A percentile compares a stretch with the other conserved stretches of the same genome.
Evolutionary conservation across 2,113 vertebrate species (phyloP).

Genomic region (Mormyrus iriodes): DNA sequence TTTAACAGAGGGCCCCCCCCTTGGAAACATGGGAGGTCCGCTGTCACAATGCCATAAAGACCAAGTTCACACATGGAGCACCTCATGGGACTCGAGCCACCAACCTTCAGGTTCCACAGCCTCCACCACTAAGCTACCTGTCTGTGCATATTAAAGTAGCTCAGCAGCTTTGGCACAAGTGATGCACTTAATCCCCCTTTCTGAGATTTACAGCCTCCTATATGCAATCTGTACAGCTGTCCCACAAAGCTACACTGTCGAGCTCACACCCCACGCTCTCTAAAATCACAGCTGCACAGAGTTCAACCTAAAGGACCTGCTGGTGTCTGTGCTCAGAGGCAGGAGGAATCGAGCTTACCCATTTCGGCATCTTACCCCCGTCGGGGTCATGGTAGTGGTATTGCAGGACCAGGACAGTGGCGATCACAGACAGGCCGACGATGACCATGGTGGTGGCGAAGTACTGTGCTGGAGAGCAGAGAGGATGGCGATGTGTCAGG

Average conservation of each 20-base stretch:
- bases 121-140: neutral
- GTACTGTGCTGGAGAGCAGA: slow-evolving; percentile 75
- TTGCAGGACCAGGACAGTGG: slow-evolving; percentile 82
- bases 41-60: neutral
- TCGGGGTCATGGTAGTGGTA: slow-evolving; percentile 86
- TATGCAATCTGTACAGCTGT: neutral
- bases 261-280: neutral
- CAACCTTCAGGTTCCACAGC: neutral
- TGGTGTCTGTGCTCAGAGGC: neutral
- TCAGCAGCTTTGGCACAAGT: neutral
- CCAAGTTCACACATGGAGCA: neutral
- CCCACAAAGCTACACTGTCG: too few relatives aligned
- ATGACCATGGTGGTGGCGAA: slow-evolving; percentile 93
- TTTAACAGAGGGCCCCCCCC: neutral
- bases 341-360: slow-evolving; percentile 61
- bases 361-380: slow-evolving; percentile 84
- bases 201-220: neutral
- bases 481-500: neutral
- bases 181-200: neutral
- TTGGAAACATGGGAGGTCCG: neutral
- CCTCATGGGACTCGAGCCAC: neutral
- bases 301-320: slow-evolving; percentile 8
- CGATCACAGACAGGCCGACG: slow-evolving; percentile 82
- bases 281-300: neutral
- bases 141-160: neutral